These are phyloP conservation scores for Salpingus planirostris DNA, from an alignment of 2,888 invertebrate genomes.

Conservation along the genomic window DNA sequence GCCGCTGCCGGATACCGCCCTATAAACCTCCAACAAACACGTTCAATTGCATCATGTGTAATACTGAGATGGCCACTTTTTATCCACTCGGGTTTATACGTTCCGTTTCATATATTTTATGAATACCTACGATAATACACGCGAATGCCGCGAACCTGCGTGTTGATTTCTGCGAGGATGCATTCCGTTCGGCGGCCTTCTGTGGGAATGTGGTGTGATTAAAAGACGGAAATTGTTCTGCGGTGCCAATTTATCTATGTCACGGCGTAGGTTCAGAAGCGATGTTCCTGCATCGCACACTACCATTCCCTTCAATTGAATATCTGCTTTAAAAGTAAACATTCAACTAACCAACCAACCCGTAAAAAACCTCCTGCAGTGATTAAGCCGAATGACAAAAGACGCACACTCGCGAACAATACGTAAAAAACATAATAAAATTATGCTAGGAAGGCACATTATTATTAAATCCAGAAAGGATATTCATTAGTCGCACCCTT, in stretches of 20 bases:
- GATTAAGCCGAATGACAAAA: slow-evolving; percentile 2
- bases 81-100: slow-evolving; percentile 8
- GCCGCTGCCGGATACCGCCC: slow-evolving; percentile 15
- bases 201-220: slow-evolving; percentile 39
- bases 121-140: too few species aligned
- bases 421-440: slow-evolving; percentile 16
- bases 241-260: slow-evolving; percentile 40
- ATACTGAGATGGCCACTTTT: slow-evolving; percentile 14
- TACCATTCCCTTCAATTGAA: slow-evolving; percentile 19
- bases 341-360: slow-evolving; percentile 1
- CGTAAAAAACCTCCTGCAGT: slow-evolving; percentile 3
- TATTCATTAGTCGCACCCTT: slow-evolving; percentile 23
- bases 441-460: slow-evolving; percentile 19
- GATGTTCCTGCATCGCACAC: slow-evolving; percentile 23
- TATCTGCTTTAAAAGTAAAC: slow-evolving; percentile 18
- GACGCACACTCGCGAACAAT: slow-evolving; percentile 14
- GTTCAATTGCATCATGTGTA: slow-evolving; percentile 16
- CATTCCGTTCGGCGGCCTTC: slow-evolving; percentile 30
- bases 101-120: too few species aligned
- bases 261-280: slow-evolving; percentile 29
- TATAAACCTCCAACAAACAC: slow-evolving; percentile 12
- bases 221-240: slow-evolving; percentile 42
- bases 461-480: slow-evolving; percentile 20
- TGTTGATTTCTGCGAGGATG: slow-evolving; percentile 24
- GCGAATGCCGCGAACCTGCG: too few species aligned